These are phyloP conservation scores for Gastrophysa polygoni DNA, from an alignment of 2,888 invertebrate species.

Conservation along the genomic window DNA sequence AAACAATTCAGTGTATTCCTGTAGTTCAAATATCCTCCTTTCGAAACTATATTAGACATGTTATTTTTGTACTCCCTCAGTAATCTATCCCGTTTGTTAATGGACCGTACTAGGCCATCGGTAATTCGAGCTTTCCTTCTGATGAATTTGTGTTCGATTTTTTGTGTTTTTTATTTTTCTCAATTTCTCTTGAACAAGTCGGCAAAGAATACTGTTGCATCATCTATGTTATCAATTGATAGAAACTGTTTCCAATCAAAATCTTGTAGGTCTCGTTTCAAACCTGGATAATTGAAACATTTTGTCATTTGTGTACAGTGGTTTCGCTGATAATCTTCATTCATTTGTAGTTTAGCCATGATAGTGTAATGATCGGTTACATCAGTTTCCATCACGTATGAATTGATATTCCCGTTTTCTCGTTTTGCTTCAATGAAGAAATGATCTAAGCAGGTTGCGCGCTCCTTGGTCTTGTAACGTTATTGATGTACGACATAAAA, in stretches of 20 bases:
- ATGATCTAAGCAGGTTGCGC: neutral
- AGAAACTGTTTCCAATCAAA: conserved; percentile 4
- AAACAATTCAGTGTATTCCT: no score
- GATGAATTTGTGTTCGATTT: no score
- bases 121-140: no score
- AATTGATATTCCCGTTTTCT: neutral
- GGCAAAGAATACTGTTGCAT: neutral
- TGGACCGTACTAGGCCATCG: no score
- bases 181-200: conserved; percentile 1
- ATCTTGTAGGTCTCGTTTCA: neutral
- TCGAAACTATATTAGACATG: no score
- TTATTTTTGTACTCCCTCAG: no score
- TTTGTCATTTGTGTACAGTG: neutral
- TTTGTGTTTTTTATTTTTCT: no score
- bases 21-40: no score
- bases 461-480: conserved; percentile 7
- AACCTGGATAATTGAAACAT: neutral
- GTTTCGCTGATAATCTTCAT: neutral
- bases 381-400: neutral
- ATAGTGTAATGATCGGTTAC: neutral
- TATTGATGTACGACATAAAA: conserved; percentile 5
- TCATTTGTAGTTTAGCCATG: neutral
- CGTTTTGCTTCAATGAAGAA: conserved; percentile 8
- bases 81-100: no score
- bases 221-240: conserved; percentile 7